Evolutionary conservation across 1,140 invertebrate genomes (phyloP), one percentile per base, ranked within the genome.

Genomic region (Holotrichia oblita): DNA sequence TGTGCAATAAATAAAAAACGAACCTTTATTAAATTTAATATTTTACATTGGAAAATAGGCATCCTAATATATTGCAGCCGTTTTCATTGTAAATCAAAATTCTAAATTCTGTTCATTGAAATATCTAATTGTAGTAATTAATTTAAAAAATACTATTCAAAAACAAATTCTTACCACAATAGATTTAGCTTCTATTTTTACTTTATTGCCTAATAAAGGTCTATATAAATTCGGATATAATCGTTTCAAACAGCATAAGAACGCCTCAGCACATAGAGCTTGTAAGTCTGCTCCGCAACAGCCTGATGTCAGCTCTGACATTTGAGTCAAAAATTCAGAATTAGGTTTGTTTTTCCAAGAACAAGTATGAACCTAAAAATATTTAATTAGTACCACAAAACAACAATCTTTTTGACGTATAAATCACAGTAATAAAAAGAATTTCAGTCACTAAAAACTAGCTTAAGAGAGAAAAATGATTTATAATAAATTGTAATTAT

Each of bases 271-370:
- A 84, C 95, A 96, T 7, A 98, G 85, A 9, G 95, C 93, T 84
- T 93, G 93, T 1, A 98, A 88, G 88, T 98, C 97, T 20, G 96
- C 96, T 8, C 96, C 97, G 86, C 96, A 96, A 88, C 95, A 98
- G 7, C 96, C 96, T 9, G 91, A 91, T 27, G 95, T 93, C 79
- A 92, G 88, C 80, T 94, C 91, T 2, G 96, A 94, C 73, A 98
- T 85, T 55, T 89, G 78, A 44, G 90, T 85, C 34, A 94, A 64
- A 0, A 92, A 87, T 77, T 90, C 86, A 0, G 87, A 86, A 22
- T 88, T 84, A 2, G 92, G 91, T 59, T 87, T 83, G 61, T 82
- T 77, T 80, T 78, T 82, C 84, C 84, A 85, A 24, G 81, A 77
- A 10, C 76, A 48, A 27, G 80, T 83, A 77, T 86, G 85, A 9